Percentiles rank a stretch among this genome's conserved stretches.
Evolutionary conservation across 1,140 invertebrate genomes (phyloP).

Genomic region (Colletes gigas): DNA sequence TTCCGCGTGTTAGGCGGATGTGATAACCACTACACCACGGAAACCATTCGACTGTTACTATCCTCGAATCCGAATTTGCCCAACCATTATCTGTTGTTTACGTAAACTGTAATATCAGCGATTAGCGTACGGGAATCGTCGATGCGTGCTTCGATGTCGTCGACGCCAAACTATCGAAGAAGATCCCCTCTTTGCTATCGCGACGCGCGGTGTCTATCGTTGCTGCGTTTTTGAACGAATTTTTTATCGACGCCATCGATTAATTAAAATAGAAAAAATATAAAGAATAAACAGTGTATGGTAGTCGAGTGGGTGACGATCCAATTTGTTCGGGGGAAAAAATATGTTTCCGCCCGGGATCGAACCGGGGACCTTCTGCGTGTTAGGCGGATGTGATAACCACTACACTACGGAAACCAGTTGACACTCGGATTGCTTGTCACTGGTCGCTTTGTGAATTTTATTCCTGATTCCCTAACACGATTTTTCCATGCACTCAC

Average conservation of each 20-base stretch:
- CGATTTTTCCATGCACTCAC: too few relatives aligned
- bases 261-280: too few relatives aligned
- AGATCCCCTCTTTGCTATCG: too few relatives aligned
- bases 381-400: constrained; percentile 17
- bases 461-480: neutral
- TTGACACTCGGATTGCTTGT: neutral
- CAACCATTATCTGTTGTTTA: neutral
- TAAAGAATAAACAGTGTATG: too few relatives aligned
- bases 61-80: neutral
- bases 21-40: constrained; percentile 67
- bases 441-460: neutral
- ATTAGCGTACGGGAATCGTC: too few relatives aligned
- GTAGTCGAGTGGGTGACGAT: too few relatives aligned
- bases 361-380: constrained; percentile 14
- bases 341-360: constrained; percentile 8
- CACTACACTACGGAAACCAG: constrained; percentile 5
- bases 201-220: too few relatives aligned
- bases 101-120: too few relatives aligned
- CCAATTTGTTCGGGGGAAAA: neutral
- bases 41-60: neutral
- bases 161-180: too few relatives aligned
- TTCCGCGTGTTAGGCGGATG: constrained; percentile 62
- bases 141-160: too few relatives aligned
- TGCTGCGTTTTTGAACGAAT: too few relatives aligned
- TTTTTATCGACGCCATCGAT: too few relatives aligned